Conservation (phyloP, 2,113 vertebrate species). For the Axis porcinus region DNA sequence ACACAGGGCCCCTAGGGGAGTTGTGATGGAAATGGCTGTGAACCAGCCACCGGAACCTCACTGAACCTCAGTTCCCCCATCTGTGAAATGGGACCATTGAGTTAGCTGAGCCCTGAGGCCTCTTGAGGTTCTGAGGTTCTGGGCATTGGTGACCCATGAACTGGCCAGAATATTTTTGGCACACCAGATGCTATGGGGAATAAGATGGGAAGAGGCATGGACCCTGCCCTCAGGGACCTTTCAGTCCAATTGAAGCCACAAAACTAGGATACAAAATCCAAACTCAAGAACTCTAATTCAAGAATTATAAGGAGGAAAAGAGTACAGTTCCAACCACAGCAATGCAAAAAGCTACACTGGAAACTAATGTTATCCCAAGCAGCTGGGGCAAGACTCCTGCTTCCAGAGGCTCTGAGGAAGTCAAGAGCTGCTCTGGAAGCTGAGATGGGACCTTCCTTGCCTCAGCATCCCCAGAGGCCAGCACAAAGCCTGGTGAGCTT, state of each 20-base stretch:
- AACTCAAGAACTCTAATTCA: not conserved
- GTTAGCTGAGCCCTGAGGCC: not conserved
- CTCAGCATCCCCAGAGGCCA: not conserved
- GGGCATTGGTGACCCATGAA: not conserved
- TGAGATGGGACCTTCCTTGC: not conserved
- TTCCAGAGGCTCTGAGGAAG: not conserved
- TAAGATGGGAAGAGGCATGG: not conserved
- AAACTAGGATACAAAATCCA: not conserved
- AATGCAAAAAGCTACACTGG: not conserved
- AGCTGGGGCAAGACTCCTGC: not conserved
- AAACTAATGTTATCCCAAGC: not conserved
- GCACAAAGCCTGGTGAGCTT: not conserved
- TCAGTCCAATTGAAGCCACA: not conserved
- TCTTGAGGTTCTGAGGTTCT: not conserved
- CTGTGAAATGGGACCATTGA: not conserved
- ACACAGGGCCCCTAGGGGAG: not conserved
- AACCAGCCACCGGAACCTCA: not conserved
- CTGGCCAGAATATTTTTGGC: not conserved
- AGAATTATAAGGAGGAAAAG: not conserved
- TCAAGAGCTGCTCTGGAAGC: not conserved
- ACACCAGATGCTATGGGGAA: rapidly evolving
- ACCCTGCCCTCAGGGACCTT: not conserved
- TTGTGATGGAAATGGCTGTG: not conserved
- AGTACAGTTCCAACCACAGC: not conserved
- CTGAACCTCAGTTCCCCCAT: not conserved